Percentiles rank a stretch among this genome's conserved stretches.
Conservation (phyloP, 2,113 vertebrate species). For the Charadrius vociferus region DNA sequence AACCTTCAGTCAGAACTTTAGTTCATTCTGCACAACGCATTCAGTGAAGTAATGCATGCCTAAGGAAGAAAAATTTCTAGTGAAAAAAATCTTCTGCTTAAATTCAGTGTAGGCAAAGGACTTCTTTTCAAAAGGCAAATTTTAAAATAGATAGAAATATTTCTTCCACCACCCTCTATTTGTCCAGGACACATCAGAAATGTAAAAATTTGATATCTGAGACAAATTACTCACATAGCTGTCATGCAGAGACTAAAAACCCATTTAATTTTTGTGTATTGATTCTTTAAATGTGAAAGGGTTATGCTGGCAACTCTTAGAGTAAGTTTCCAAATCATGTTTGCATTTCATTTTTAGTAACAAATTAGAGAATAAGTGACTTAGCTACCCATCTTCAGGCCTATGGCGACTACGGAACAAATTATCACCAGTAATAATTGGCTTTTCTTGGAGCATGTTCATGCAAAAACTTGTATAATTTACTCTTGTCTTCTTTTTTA, state of each 20-base stretch:
- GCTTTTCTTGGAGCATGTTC: background rate
- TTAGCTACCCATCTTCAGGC: background rate
- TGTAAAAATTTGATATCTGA: background rate
- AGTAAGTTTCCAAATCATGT: background rate
- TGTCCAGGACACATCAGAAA: background rate
- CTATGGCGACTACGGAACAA: background rate
- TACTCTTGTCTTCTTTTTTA: background rate
- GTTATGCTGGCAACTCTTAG: background rate
- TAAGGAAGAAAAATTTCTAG: background rate
- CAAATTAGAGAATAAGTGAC: background rate
- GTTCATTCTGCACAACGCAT: background rate
- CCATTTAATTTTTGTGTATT: background rate
- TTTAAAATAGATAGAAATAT: background rate
- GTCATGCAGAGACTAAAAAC: background rate
- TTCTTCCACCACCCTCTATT: background rate
- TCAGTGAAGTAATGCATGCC: background rate
- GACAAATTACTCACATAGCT: background rate
- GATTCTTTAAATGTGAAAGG: background rate
- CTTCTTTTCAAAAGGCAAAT: background rate
- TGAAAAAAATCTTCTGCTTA: background rate
- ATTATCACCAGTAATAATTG: background rate
- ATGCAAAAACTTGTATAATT: background rate
- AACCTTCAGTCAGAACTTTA: background rate
- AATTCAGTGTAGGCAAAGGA: background rate
- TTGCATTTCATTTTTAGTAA: background rate